Conservation (phyloP, 2,888 invertebrate genomes). For the Tribolium freemani region DNA sequence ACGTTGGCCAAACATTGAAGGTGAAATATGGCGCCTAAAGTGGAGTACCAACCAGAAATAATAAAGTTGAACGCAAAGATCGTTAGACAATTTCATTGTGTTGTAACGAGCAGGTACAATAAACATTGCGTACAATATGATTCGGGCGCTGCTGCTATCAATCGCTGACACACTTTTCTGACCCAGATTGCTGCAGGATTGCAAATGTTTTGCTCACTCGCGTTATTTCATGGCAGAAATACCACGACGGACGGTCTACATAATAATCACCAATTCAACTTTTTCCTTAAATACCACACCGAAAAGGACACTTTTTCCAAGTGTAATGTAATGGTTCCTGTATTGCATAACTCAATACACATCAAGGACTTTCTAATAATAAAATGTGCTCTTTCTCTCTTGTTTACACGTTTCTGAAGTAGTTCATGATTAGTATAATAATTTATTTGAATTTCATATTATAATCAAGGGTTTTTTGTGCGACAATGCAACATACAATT, state of each 20-base stretch:
- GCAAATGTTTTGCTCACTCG: constrained; percentile 40
- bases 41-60: background rate
- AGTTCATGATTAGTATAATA: constrained; percentile 33
- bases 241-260: background rate
- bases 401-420: constrained; percentile 15
- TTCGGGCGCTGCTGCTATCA: constrained; percentile 55
- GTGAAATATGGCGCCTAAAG: background rate
- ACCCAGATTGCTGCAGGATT: constrained; percentile 54
- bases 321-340: constrained; percentile 43
- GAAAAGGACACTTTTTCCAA: constrained; percentile 38
- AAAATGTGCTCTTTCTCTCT: constrained; percentile 39
- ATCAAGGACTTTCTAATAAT: constrained; percentile 49
- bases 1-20: constrained; percentile 1
- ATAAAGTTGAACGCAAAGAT: constrained; percentile 6
- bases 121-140: constrained; percentile 53
- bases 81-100: constrained; percentile 31
- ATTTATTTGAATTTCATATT: constrained; percentile 18
- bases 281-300: constrained; percentile 6
- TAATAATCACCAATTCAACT: background rate
- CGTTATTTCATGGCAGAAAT: constrained; percentile 35
- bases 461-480: background rate
- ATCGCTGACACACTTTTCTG: constrained; percentile 60
- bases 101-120: constrained; percentile 39
- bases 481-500: background rate
- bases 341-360: constrained; percentile 44